Percentiles rank a stretch among this genome's conserved stretches.
Evolutionary conservation across 2,888 invertebrate species (phyloP).

Genomic region (Achlya flavicornis): DNA sequence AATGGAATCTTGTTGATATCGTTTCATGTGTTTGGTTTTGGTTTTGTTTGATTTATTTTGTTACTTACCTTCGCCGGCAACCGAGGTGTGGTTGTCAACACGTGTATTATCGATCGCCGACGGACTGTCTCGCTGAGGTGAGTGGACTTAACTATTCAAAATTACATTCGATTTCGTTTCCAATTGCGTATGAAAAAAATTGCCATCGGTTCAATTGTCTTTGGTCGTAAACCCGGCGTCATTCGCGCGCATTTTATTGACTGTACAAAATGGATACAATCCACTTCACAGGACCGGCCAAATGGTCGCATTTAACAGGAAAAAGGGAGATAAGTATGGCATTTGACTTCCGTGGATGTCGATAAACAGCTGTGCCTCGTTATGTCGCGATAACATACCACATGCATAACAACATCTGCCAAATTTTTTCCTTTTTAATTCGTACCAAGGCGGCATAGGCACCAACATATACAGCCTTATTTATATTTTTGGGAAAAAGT

Average conservation of each 20-base stretch:
- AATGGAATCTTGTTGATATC: conserved; percentile 36
- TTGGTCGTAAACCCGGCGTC: not conserved
- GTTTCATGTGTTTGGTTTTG: conserved; percentile 48
- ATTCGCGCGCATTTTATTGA: conserved; percentile 12
- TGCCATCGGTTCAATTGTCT: conserved; percentile 3
- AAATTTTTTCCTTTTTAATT: conserved; percentile 10
- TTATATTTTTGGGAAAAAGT: not conserved
- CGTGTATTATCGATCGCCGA: conserved; percentile 65
- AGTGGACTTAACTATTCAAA: conserved; percentile 33
- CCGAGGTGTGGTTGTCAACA: conserved; percentile 54
- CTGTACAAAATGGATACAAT: conserved; percentile 2
- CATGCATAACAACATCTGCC: conserved; percentile 13
- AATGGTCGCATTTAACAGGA: conserved; percentile 37
- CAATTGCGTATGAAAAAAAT: not conserved
- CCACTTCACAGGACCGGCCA: conserved; percentile 6
- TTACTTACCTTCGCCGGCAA: conserved; percentile 40
- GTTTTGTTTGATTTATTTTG: conserved; percentile 49
- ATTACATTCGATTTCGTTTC: conserved; percentile 6
- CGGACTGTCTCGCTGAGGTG: conserved; percentile 49
- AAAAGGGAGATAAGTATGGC: conserved; percentile 47
- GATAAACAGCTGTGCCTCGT: conserved; percentile 56
- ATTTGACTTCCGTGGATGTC: conserved; percentile 47
- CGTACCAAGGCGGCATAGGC: not conserved
- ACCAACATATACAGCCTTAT: not conserved
- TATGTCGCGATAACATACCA: conserved; percentile 15